Percentiles rank a stretch among this genome's conserved stretches.
phyloP scores from a whole-genome alignment of 2,797 vertebrate genomes.

The Rachycentron canadum region DNA sequence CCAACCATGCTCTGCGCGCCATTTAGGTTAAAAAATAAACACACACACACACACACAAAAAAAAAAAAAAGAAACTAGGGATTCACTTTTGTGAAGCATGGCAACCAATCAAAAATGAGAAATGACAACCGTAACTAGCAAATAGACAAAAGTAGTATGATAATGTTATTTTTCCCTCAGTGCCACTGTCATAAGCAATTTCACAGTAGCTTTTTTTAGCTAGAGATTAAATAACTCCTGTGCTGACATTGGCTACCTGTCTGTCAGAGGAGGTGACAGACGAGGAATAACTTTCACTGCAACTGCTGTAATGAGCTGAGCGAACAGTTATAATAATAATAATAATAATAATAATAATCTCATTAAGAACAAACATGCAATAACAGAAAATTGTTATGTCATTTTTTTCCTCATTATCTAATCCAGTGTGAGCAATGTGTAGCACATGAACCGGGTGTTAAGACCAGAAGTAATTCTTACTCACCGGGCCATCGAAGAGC shows the following conservation, averaged over 20 bases:
- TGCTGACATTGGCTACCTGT: not conserved
- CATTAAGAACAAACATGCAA: not conserved
- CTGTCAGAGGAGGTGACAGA: not conserved
- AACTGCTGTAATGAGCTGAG: too few relatives aligned
- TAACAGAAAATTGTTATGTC: not conserved
- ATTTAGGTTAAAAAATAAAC: not conserved
- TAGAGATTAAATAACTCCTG: not conserved
- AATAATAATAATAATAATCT: not conserved
- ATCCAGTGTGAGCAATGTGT: not conserved
- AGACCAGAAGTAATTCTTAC: conserved; percentile 8
- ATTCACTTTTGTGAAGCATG: not conserved
- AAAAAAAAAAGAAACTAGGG: not conserved
- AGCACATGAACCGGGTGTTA: not conserved
- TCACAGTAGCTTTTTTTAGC: not conserved
- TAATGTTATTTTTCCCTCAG: not conserved
- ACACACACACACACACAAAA: not conserved
- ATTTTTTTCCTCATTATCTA: not conserved
- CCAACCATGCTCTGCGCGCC: not conserved
- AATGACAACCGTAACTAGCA: not conserved
- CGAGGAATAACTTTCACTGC: not conserved
- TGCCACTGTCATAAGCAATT: not conserved
- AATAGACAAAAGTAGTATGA: not conserved
- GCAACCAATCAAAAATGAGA: not conserved
- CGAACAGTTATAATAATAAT: too few relatives aligned
- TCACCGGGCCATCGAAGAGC: not conserved